phyloP scores from a whole-genome alignment of 2,797 vertebrate genomes.

The Syngnathus rostellatus region DNA sequence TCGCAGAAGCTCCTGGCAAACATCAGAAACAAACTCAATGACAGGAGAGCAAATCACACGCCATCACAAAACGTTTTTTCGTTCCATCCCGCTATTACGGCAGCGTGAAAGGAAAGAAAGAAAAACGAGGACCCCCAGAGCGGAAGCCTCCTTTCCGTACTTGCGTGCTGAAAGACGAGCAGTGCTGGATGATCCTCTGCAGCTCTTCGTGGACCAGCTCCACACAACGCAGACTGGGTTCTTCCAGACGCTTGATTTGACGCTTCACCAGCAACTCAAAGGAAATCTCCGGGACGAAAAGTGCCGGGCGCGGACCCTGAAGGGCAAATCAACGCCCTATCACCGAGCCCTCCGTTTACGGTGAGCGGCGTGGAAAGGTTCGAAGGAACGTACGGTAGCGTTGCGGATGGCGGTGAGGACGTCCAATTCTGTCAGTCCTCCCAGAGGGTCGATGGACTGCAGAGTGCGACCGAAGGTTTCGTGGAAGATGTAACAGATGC shows the following conservation, averaged over 20 bases:
- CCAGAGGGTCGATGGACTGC: constrained; percentile 77
- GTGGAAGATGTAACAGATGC: constrained; percentile 82
- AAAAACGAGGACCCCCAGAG: not conserved
- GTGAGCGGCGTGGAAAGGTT: constrained; percentile 7
- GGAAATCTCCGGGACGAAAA: constrained; percentile 77
- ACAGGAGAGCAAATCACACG: not conserved
- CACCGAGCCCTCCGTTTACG: too few species aligned
- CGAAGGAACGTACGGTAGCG: constrained; percentile 59
- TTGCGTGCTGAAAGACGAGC: constrained; percentile 74
- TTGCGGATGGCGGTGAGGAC: constrained; percentile 77
- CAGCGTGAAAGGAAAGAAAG: too few species aligned
- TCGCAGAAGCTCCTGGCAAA: constrained; percentile 71
- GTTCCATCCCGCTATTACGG: too few species aligned
- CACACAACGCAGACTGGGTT: constrained; percentile 76
- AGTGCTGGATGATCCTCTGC: constrained; percentile 80
- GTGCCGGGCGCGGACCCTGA: constrained; percentile 74
- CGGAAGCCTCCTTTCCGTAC: constrained; percentile 31
- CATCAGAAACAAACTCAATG: not conserved
- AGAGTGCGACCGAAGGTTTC: constrained; percentile 79
- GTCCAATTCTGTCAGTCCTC: constrained; percentile 71
- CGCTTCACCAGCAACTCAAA: constrained; percentile 79
- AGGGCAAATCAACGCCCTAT: constrained; percentile 4
- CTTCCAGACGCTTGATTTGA: constrained; percentile 79
- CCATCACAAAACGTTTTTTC: too few species aligned
- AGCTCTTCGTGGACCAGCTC: constrained; percentile 80